Base-by-base conservation (phyloP, 2,113 vertebrate genomes). In the Coptodon rendalli region DNA sequence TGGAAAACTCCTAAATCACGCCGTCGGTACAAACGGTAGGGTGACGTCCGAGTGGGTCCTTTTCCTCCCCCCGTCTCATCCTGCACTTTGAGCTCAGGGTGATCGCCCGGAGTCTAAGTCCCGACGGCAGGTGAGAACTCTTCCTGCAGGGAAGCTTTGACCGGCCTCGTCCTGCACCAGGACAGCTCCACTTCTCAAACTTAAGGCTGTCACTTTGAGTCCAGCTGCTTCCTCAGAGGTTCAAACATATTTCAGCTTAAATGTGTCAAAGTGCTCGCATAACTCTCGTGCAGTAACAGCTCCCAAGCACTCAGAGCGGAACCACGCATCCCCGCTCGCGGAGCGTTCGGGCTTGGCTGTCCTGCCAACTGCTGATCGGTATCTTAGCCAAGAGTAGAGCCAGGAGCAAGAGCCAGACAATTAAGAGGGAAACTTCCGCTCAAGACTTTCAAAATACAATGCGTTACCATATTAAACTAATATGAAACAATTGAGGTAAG, bases 301-400 rank as follows among this genome's bases (percentile, higher is more conserved):
- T 87, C 24, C 14, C 3, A 4, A 86, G 45, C 83, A 79, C 80
- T 76, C 82, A 36, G 73, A 5, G 24, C 10, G 29, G 10, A 12
- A 16, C 56, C 45, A 52, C 22, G 61, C 89, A 86, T 93, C 86
- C 84, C 80, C 38, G 83, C 80, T 4, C 2, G 24, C 52, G 53
- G 24, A 76, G 87, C 85, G 90, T 7, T 31, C 52, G 1, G 16
- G 54, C 83, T 84, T 90, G 85, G 89, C 87, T 87, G 92, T 91
- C 91, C 93, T 90, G 91, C 89, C 87, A 61, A 89, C 68, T 85
- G 91, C 93, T 82, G 93, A 68, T 90, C 83, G 59, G 68, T 85
- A 61, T 93, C 89, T 90, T 89, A 91, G 89, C 87, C 90, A 29
- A 54, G 31, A 80, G 57, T 17, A 76, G 52, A 87, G 5, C 9